Evolutionary conservation across 2,797 vertebrate species (phyloP).

Genomic region (Parauchenoglanis ngamensis): DNA sequence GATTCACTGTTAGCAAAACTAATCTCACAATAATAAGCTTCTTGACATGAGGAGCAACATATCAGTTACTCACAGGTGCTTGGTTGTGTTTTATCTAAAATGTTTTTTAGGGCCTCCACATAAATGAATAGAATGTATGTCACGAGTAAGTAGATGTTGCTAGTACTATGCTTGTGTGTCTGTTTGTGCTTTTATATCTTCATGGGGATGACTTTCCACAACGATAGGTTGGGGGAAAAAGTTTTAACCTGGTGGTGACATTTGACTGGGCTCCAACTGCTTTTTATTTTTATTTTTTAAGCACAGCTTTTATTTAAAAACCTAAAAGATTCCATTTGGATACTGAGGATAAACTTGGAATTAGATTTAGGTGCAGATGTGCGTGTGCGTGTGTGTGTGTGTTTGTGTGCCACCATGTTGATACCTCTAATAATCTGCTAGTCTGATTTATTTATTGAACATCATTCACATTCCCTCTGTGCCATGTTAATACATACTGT

Average conservation of each 20-base stretch:
- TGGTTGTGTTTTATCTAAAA: neutral
- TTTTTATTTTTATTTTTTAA: neutral
- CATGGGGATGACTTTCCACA: neutral
- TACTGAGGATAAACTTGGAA: neutral
- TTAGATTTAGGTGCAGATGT: neutral
- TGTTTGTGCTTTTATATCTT: neutral
- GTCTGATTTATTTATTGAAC: no score
- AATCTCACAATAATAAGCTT: slow-evolving; percentile 10
- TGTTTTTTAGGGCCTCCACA: neutral
- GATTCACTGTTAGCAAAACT: slow-evolving; percentile 6
- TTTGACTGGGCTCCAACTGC: neutral
- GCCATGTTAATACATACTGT: neutral
- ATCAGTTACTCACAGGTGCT: slow-evolving; percentile 1
- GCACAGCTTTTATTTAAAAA: neutral
- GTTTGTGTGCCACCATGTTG: neutral
- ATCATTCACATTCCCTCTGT: neutral
- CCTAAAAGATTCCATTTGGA: neutral
- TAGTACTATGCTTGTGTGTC: neutral
- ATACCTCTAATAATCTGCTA: neutral
- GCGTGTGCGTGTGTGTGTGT: neutral
- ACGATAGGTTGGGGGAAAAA: neutral
- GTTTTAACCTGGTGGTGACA: neutral
- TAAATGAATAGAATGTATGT: neutral
- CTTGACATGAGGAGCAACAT: neutral
- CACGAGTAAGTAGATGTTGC: neutral